Conservation (phyloP, 1,140 invertebrate species). For the Dolichoris vasculosae region DNA sequence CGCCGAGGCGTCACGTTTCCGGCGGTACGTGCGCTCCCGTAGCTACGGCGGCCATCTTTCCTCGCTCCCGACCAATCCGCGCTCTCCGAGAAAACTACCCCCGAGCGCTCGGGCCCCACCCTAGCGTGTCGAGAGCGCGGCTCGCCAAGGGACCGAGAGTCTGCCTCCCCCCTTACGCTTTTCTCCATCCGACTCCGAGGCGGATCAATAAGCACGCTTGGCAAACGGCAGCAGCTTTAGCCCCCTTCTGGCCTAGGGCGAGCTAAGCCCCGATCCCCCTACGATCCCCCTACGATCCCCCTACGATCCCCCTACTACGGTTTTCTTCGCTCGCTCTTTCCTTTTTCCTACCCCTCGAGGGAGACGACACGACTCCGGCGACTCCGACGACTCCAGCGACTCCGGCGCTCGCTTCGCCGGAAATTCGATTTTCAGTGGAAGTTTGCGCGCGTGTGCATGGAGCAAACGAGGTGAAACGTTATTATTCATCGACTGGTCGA, state of each 20-base stretch:
- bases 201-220: slow-evolving; percentile 58
- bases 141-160: slow-evolving; percentile 35
- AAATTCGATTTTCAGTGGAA: slow-evolving; percentile 51
- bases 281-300: background rate
- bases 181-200: slow-evolving; percentile 8
- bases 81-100: slow-evolving; percentile 65
- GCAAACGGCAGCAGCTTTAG: slow-evolving; percentile 39
- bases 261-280: background rate
- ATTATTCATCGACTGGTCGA: slow-evolving; percentile 44
- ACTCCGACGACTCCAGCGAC: background rate
- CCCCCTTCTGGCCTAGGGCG: slow-evolving; percentile 13
- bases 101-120: slow-evolving; percentile 52
- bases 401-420: slow-evolving; percentile 6
- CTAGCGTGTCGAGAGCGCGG: slow-evolving; percentile 12
- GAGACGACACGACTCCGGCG: background rate
- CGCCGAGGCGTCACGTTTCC: slow-evolving; percentile 67
- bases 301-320: background rate
- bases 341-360: background rate
- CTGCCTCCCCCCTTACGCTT: background rate
- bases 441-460: slow-evolving; percentile 8
- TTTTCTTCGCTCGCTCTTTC: background rate
- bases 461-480: slow-evolving; percentile 19
- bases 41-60: slow-evolving; percentile 70
- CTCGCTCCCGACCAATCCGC: slow-evolving; percentile 63
- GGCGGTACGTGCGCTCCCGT: slow-evolving; percentile 51